phyloP scores from a whole-genome alignment of 2,113 vertebrate species.

The Collichthys lucidus region DNA sequence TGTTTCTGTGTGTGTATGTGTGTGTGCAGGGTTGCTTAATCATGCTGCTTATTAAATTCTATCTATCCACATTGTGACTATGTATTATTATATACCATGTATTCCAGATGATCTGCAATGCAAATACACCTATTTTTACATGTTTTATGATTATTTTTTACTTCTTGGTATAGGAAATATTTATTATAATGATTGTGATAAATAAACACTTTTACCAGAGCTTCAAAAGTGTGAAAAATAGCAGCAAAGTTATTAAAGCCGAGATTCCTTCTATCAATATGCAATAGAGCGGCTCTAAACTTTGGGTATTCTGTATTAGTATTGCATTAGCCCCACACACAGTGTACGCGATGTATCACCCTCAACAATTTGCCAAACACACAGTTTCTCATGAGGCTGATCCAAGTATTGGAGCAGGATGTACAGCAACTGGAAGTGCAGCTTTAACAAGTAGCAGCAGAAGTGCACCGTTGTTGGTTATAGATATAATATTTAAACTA shows the following conservation, averaged over 20 bases:
- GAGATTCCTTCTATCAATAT: not conserved
- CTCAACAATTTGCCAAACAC: not conserved
- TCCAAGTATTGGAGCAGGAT: not conserved
- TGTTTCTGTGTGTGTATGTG: not conserved
- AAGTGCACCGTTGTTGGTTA: not conserved
- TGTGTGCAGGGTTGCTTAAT: conserved; percentile 6
- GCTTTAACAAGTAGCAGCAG: not conserved
- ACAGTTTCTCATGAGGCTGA: not conserved
- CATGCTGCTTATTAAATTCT: not conserved
- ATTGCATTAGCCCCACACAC: not conserved
- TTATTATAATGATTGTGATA: conserved; percentile 29
- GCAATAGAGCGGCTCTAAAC: not conserved
- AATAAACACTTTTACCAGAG: conserved; percentile 9
- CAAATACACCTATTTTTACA: conserved; percentile 26
- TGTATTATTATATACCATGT: not conserved
- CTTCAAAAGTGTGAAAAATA: conserved; percentile 8
- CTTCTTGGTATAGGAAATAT: not conserved
- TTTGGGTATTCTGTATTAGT: not conserved
- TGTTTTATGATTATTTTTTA: conserved; percentile 19
- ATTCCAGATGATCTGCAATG: conserved; percentile 8
- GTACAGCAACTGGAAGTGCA: not conserved
- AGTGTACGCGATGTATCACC: not conserved
- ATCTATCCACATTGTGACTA: not conserved
- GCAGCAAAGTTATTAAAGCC: not conserved
- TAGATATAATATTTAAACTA: conserved; percentile 16